Base-by-base conservation (phyloP, 2,113 vertebrate species). In the Pseudorhombus dupliciocellatus region DNA sequence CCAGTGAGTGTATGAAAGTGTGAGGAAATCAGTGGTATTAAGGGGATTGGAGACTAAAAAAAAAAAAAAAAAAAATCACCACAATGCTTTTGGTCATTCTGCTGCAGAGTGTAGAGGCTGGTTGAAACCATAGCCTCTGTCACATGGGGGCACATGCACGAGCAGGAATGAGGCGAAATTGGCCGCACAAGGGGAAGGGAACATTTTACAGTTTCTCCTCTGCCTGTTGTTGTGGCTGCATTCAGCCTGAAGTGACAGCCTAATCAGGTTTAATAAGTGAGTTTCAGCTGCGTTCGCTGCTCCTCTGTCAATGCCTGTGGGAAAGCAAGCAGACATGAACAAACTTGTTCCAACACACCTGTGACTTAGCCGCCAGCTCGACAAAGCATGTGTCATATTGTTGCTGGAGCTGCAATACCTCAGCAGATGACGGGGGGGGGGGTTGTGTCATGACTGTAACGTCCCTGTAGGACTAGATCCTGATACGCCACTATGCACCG, bases 321-420 rank as follows among this genome's bases (percentile, higher is more conserved):
- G 78, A 55, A 66, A 73, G 64, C 18, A 28, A 26, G n/a, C 53
- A n/a, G 59, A 80, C 83, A 68, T 83, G 89, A 70, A 58, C 70
- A 50, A 83, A 88, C 90, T 85, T 88, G 90, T 85, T 84, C 75
- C 74, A 80, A 53, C 77, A 75, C 86, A 88, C 80, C 84, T 87
- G 77, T 81, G 89, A 87, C 87, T 79, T 10, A n/a, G 56, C 73
- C 11, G 20, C n/a, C 82, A 72, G 67, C 63, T 55, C 50, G 66
- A 86, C 72, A 46, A 87, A 77, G 81, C 57, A 24, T 72, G 83
- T 83, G 84, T 78, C 76, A 56, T 51, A 82, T 51, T 56, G 22
- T 73, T 62, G 61, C 55, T 31, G 31, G 25, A 68, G 26, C 67
- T 21, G 58, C 46, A 64, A 64, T 58, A 53, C 44, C 66, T 68